Conservation (phyloP, 2,888 invertebrate genomes). For the Eledone cirrhosa region DNA sequence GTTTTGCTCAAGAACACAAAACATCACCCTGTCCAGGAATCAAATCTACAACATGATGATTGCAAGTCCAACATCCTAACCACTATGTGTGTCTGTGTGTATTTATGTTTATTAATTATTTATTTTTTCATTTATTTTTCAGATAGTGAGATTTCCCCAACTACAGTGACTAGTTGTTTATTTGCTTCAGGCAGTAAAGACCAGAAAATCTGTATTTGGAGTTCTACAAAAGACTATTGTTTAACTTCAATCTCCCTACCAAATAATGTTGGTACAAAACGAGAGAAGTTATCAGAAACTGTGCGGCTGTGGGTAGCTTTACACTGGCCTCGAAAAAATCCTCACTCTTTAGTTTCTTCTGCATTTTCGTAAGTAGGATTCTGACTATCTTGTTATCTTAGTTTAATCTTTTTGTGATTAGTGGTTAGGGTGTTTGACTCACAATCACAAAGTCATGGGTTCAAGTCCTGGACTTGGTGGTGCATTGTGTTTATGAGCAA, state of each 20-base stretch:
- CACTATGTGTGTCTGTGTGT: not conserved
- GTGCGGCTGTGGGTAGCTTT: conserved; percentile 57
- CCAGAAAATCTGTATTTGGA: conserved; percentile 68
- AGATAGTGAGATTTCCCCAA: not conserved
- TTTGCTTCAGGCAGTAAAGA: conserved; percentile 77
- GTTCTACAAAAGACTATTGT: conserved; percentile 50
- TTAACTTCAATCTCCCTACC: conserved; percentile 49
- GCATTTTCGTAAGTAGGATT: conserved; percentile 47
- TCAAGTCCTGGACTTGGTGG: no score
- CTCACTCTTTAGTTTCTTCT: conserved; percentile 50
- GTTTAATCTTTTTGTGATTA: not conserved
- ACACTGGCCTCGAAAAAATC: conserved; percentile 70
- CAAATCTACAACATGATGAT: no score
- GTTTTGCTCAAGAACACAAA: no score
- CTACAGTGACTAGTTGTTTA: conserved; percentile 65
- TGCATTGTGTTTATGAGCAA: no score
- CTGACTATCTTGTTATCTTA: not conserved
- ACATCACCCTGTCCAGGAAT: no score
- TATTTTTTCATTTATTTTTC: not conserved
- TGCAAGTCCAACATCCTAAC: no score
- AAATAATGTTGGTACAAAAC: conserved; percentile 39
- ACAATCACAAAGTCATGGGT: no score
- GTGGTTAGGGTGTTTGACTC: not conserved
- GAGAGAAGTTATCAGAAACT: conserved; percentile 45
- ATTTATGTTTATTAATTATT: not conserved